phyloP scores from a whole-genome alignment of 2,797 vertebrate genomes.

The Oreortyx pictus region DNA sequence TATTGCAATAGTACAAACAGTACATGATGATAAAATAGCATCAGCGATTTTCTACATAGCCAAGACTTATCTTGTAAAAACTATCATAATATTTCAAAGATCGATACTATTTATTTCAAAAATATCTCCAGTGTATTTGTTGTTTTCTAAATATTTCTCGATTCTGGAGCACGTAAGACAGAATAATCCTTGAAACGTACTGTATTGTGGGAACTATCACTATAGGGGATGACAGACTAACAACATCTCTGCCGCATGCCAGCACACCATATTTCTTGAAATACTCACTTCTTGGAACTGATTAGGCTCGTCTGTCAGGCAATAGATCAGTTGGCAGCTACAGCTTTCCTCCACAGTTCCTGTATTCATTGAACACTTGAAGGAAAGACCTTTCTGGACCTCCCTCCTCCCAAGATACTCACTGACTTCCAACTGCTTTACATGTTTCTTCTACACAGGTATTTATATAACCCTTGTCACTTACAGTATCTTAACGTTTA shows the following conservation, averaged over 20 bases:
- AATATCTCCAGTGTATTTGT: not conserved
- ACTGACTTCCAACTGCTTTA: not conserved
- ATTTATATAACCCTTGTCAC: not conserved
- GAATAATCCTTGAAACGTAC: not conserved
- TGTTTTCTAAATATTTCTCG: not conserved
- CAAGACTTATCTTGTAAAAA: not conserved
- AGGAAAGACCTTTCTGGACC: not conserved
- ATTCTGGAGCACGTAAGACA: not conserved
- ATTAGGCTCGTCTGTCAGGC: constrained; percentile 50
- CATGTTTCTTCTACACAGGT: not conserved
- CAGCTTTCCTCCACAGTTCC: constrained; percentile 4
- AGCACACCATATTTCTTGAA: constrained; percentile 61
- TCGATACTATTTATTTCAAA: rapidly evolving
- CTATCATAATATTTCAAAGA: not conserved
- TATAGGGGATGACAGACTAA: constrained; percentile 43
- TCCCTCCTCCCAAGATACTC: not conserved
- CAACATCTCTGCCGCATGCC: constrained; percentile 31
- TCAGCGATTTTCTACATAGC: not conserved
- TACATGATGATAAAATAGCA: not conserved
- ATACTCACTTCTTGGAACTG: constrained; percentile 62
- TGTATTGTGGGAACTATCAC: constrained; percentile 13
- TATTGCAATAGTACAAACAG: not conserved
- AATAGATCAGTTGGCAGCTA: constrained; percentile 52
- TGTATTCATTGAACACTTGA: not conserved
- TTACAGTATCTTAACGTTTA: not conserved